Base-by-base conservation (phyloP, 2,113 vertebrate species). In the Egretta garzetta region DNA sequence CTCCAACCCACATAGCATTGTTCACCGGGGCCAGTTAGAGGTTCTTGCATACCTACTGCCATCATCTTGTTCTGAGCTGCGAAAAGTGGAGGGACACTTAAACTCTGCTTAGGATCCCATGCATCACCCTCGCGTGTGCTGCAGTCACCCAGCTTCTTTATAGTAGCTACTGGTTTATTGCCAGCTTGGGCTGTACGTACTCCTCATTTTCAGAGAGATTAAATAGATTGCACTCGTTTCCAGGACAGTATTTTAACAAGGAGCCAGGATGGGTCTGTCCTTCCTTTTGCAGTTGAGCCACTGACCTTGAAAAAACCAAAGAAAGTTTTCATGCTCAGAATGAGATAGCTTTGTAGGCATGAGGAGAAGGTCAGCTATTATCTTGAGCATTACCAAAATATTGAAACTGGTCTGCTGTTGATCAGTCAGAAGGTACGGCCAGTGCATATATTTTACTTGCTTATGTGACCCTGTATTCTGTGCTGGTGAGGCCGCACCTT, bases 91-190 rank as follows among this genome's bases (percentile, higher is more conserved):
- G 55, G 5, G 22, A 21, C 21, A 16, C 22, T 26, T 26, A 63
- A 8, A 32, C 27, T 43, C 41, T 43, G 14, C 2, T 22, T 45
- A 63, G 66, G 32, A 82, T 55, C 26, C 47, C 3, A 2, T 12
- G 28, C 32, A 8, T 33, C 21, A 5, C 27, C 59, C 33, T 26
- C 0, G 0, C 8, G 0, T 12, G 43, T 53, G 32, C 55, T 58
- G 73, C 41, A 62, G 59, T 35, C 18, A 9, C 33, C 9, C 30
- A 15, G 9, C 8, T 56, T 56, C 59, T 74, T 55, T n/a, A 4
- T n/a, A 35, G 22, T 2, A 66, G 5, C 20, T 43, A 2, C 55
- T 33, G 33, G 30, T 47, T 80, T n/a, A 1, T 8, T 52, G 55
- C 24, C 14, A 18, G 0, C 18, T 32, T 64, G 12, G 30, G 11